Evolutionary conservation across 1,140 invertebrate species (phyloP), one percentile per base, ranked within the genome.

Genomic region (Nixonia krombeini): DNA sequence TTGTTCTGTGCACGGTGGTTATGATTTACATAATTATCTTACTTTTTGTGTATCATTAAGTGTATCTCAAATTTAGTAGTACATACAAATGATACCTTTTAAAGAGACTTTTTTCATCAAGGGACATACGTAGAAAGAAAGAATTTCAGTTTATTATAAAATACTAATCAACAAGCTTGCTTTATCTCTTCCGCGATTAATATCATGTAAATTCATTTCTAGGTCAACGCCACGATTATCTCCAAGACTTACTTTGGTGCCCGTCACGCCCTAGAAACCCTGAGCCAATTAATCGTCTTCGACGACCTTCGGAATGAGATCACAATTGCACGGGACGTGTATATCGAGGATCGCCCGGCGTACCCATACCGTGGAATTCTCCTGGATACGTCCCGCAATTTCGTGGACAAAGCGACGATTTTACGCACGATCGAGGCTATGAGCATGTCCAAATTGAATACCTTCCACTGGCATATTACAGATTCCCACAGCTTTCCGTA

Each of bases 381-480:
- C 1, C 72, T 95, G 21, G 94, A 95, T 69, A 94, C 93, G 0
- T 87, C 92, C 0, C 87, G 94, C 16, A 94, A 94, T 78, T 94
- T 87, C 73, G 87, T 91, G 64, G 83, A 88, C 1, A 87, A 93
- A 2, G 85, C 88, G 1, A 81, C 88, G 0, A 91, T 96, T 33
- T 88, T 92, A 65, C 84, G 87, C 10, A 93, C 92, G 0, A 85
- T 96, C 29, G 92, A 94, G 71, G 93, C 87, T 0, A 94, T 96
- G 93, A 89, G 90, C 0, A 86, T 90, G 72, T 90, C 90, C 7
- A 96, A 96, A 73, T 73, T 96, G 25, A 96, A 96, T 75, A 90
- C 91, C 0, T 92, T 96, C 76, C 94, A 96, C 70, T 95, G 93
- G 93, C 94, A 96, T 68, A 93, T 96, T n/a, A 94, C 93, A 0